Conservation (phyloP, 2,888 invertebrate species). For the Falcaria lacertinaria region DNA sequence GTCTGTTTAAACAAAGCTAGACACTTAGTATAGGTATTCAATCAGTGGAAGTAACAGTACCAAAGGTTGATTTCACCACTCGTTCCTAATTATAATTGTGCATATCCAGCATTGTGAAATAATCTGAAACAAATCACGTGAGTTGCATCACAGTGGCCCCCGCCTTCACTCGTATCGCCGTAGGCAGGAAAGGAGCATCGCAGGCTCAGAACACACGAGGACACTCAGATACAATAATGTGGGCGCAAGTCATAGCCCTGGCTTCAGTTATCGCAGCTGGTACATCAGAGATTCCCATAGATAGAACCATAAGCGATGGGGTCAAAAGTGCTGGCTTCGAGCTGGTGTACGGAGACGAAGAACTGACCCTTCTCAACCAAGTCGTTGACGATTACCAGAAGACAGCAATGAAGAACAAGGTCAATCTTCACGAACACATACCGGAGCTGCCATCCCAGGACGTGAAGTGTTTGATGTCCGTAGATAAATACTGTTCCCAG, state of each 20-base stretch:
- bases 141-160: slow-evolving; percentile 41
- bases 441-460: slow-evolving; percentile 49
- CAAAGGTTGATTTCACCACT: slow-evolving; percentile 28
- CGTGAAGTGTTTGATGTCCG: slow-evolving; percentile 70
- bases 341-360: slow-evolving; percentile 58
- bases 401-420: slow-evolving; percentile 31
- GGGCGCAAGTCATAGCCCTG: slow-evolving; percentile 21
- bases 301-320: slow-evolving; percentile 41
- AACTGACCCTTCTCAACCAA: slow-evolving; percentile 50
- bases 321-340: slow-evolving; percentile 46
- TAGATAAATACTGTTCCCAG: slow-evolving; percentile 56
- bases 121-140: slow-evolving; percentile 46
- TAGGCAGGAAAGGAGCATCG: slow-evolving; percentile 17
- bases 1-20: no score
- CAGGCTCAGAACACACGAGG: slow-evolving; percentile 19
- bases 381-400: slow-evolving; percentile 50
- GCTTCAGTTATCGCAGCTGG: slow-evolving; percentile 15
- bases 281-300: slow-evolving; percentile 35
- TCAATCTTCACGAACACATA: slow-evolving; percentile 37
- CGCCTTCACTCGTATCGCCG: slow-evolving; percentile 18
- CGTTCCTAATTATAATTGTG: slow-evolving; percentile 41
- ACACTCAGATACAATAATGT: slow-evolving; percentile 40
- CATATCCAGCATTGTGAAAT: slow-evolving; percentile 38
- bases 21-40: no score
- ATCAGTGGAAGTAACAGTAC: slow-evolving; percentile 1